phyloP scores from a whole-genome alignment of 1,140 invertebrate species.

The Acromyrmex charruanus region DNA sequence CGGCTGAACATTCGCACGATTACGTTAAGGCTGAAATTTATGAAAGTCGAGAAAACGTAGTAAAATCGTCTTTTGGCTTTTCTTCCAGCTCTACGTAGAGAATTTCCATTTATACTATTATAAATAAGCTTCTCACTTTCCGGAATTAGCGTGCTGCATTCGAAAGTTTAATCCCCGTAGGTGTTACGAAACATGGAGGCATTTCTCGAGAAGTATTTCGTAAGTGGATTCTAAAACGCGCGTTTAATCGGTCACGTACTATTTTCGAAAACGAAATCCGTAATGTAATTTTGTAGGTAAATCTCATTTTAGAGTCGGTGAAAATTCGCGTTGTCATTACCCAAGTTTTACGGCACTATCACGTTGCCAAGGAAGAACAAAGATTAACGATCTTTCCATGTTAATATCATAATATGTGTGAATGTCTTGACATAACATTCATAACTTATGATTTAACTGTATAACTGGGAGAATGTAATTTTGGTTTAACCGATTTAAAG shows the following conservation, averaged over 20 bases:
- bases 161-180: conserved; percentile 65
- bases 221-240: conserved; percentile 65
- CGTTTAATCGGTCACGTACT: conserved; percentile 61
- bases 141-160: conserved; percentile 62
- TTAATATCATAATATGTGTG: not conserved
- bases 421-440: conserved; percentile 9
- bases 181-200: conserved; percentile 42
- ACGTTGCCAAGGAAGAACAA: not conserved
- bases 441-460: not conserved
- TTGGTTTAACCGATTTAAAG: not conserved
- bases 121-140: conserved; percentile 63
- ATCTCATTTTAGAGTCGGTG: conserved; percentile 15
- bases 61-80: conserved; percentile 39
- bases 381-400: not conserved
- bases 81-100: not conserved
- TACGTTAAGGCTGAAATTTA: conserved; percentile 53
- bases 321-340: not conserved
- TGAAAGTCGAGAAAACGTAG: conserved; percentile 4
- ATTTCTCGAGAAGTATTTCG: conserved; percentile 37
- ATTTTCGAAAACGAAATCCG: conserved; percentile 55
- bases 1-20: conserved; percentile 19
- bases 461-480: not conserved
- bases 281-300: conserved; percentile 16
- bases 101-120: conserved; percentile 65
- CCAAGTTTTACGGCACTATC: not conserved